A percentile compares a stretch with the other conserved stretches of the same genome.
Evolutionary conservation across 2,113 vertebrate genomes (phyloP).

Genomic region (Phoenicopterus ruber): DNA sequence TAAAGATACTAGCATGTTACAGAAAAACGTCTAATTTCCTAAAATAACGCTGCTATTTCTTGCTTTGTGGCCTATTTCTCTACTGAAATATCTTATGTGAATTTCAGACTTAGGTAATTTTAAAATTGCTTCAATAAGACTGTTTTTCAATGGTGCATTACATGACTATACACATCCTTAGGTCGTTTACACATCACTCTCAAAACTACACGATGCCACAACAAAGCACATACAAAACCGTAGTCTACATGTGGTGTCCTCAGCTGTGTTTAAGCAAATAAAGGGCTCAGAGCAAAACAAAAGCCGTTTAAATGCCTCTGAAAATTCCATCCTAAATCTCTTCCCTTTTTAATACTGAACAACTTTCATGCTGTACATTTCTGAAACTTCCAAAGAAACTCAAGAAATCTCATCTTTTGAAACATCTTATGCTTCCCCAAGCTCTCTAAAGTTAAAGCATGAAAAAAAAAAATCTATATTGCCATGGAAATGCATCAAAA

Average conservation of each 20-base stretch:
- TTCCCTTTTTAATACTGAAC: background rate
- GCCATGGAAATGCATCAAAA: background rate
- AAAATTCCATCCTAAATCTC: background rate
- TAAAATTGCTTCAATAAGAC: background rate
- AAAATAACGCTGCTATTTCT: background rate
- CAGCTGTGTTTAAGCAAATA: background rate
- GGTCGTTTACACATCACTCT: background rate
- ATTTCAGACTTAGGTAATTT: background rate
- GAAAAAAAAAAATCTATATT: background rate
- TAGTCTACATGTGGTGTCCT: background rate
- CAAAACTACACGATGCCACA: background rate
- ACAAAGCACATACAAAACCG: background rate
- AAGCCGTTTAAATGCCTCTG: background rate
- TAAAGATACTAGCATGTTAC: background rate
- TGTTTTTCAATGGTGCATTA: background rate
- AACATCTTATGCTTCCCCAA: background rate
- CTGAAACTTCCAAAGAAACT: background rate
- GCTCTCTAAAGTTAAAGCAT: background rate
- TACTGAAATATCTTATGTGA: background rate
- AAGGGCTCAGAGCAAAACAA: background rate
- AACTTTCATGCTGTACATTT: background rate
- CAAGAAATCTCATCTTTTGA: background rate
- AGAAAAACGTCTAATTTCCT: background rate
- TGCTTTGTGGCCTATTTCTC: background rate
- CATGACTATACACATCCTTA: background rate